A percentile compares a stretch with the other conserved stretches of the same genome.
phyloP scores from a whole-genome alignment of 2,113 vertebrate genomes.

The Probosciger aterrimus region DNA sequence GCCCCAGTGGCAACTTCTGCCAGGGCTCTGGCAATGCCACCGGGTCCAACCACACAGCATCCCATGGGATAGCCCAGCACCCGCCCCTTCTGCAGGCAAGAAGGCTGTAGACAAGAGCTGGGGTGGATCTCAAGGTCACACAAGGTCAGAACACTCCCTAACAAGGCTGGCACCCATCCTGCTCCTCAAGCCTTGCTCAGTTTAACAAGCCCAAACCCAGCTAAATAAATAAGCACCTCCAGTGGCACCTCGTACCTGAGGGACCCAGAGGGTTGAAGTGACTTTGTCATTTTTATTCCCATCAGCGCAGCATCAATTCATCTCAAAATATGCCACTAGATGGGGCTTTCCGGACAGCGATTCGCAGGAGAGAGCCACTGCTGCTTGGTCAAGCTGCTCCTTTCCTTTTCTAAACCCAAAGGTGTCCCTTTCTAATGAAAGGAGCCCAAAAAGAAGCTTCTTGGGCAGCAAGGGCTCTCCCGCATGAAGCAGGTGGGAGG shows the following conservation, averaged over 20 bases:
- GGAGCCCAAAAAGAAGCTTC: background rate
- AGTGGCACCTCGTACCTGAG: background rate
- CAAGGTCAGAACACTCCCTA: background rate
- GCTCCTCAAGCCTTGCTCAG: background rate
- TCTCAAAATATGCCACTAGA: slow-evolving; percentile 28
- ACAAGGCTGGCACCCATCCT: background rate
- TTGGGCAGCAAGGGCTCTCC: background rate
- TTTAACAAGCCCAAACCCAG: background rate
- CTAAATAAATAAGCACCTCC: fast-evolving
- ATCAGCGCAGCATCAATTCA: background rate
- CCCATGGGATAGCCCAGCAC: background rate
- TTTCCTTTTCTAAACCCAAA: background rate
- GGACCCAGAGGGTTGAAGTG: background rate
- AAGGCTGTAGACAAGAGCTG: background rate
- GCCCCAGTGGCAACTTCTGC: background rate
- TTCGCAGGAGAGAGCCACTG: fast-evolving
- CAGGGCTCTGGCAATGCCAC: background rate
- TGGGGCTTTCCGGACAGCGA: slow-evolving; percentile 33
- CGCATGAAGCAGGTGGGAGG: fast-evolving
- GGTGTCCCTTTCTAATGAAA: background rate
- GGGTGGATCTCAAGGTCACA: slow-evolving; percentile 1
- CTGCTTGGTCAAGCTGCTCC: background rate
- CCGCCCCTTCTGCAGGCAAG: fast-evolving
- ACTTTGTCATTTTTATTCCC: background rate
- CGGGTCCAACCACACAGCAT: fast-evolving